Evolutionary conservation across 2,888 invertebrate genomes (phyloP), one percentile per base, ranked within the genome.

Genomic region (Ectemnius continuus): DNA sequence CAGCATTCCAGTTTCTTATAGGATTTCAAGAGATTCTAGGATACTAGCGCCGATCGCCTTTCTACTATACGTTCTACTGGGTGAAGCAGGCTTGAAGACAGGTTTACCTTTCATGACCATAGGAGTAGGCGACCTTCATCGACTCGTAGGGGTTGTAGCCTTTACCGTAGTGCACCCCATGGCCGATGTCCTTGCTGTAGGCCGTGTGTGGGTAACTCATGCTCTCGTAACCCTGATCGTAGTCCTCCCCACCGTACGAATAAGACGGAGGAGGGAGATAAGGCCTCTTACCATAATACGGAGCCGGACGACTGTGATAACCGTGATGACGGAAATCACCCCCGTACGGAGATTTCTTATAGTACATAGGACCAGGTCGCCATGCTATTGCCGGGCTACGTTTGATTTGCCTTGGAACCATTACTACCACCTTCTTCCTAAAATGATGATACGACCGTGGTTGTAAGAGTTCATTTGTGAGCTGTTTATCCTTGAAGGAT

Each of bases 121-220:
- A 16, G 2, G 84, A 64, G 6, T 76, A 79, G 59, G 71, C 79
- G 16, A 82, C 79, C 18, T 87, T 87, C 59, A 84, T 75, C 4
- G 76, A 82, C 5, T 85, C 87, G 67, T 86, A 88, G 2, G 90
- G 89, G 1, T 89, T 78, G 60, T 89, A 89, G 6, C 88, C 88
- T 46, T 87, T 86, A 4, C 89, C 88, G 60, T 80, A 89, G 1
- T 86, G 68, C 2, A 85, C 56, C 4, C 80, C 84, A 57, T 88
- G 87, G 58, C 70, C 78, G 60, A 86, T 77, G 5, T 82, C 85
- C 61, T 88, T 88, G 3, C 88, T 86, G n/a, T 89, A 82, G 0
- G 90, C 88, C 57, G 87, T 68, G 0, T 80, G 59, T 1, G 87
- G 78, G 61, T 90, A 85, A 36, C 88, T 87, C 2, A 86, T 79